Conservation (phyloP, 1,140 invertebrate genomes). For the Mamestra configurata region DNA sequence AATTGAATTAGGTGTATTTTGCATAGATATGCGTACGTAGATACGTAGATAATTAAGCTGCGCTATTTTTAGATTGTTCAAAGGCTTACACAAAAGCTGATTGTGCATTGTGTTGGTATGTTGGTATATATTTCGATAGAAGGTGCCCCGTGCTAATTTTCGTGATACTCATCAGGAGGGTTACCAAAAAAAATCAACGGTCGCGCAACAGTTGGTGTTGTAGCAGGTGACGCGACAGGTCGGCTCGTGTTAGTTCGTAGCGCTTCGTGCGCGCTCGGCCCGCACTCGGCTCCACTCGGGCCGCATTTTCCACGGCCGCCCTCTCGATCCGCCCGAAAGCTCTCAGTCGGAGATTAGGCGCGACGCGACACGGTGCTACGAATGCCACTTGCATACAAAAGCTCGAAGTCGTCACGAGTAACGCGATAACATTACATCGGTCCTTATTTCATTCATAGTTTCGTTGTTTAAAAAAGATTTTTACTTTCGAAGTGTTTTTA, state of each 20-base stretch:
- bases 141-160: conserved; percentile 76
- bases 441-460: conserved; percentile 24
- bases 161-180: conserved; percentile 69
- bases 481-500: conserved; percentile 16
- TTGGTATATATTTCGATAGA: conserved; percentile 46
- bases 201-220: conserved; percentile 85
- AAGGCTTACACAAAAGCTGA: background rate
- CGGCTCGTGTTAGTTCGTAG: conserved; percentile 57
- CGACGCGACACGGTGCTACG: conserved; percentile 70
- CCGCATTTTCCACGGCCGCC: conserved; percentile 81
- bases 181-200: conserved; percentile 87
- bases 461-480: conserved; percentile 26
- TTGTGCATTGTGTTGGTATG: conserved; percentile 15
- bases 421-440: conserved; percentile 29
- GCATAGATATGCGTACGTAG: background rate
- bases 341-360: conserved; percentile 80
- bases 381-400: conserved; percentile 40
- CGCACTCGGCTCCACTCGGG: conserved; percentile 65
- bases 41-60: background rate
- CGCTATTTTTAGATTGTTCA: background rate
- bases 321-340: conserved; percentile 86
- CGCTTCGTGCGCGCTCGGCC: conserved; percentile 62
- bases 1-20: conserved; percentile 4
- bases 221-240: conserved; percentile 85
- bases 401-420: conserved; percentile 50